These are phyloP conservation scores for Pseudolaguvia tuberculata DNA, from an alignment of 2,113 vertebrate genomes.

Conservation along the genomic window DNA sequence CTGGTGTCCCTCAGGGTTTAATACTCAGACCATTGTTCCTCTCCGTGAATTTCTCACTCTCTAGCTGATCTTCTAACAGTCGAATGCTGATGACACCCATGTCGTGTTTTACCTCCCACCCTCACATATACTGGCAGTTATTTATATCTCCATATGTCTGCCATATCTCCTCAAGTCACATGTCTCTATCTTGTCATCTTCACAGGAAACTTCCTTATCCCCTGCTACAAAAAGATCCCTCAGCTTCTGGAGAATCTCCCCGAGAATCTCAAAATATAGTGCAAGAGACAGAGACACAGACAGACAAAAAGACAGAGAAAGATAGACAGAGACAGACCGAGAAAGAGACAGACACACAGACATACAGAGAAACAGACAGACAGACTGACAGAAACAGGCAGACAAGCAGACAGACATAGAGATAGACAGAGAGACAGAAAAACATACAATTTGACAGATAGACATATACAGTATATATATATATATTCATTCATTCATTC, in stretches of 20 bases:
- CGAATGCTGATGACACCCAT: conserved; percentile 7
- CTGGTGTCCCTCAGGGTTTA: neutral
- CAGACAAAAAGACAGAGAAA: neutral
- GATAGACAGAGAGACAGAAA: no score
- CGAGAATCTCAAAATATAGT: conserved; percentile 4
- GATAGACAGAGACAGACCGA: neutral
- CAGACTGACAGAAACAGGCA: neutral
- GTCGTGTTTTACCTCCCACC: conserved; percentile 16
- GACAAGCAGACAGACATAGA: neutral
- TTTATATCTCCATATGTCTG: conserved; percentile 22
- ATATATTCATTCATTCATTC: no score
- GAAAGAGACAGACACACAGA: neutral
- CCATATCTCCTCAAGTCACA: conserved; percentile 2
- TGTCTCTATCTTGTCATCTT: conserved; percentile 10
- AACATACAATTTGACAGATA: no score
- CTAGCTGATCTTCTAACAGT: neutral
- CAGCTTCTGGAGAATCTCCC: neutral
- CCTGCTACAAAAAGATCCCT: neutral
- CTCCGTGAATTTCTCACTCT: neutral
- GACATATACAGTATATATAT: no score
- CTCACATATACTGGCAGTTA: conserved; percentile 6
- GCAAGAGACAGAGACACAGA: neutral
- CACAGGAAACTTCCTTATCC: conserved; percentile 10
- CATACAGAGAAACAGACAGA: neutral
- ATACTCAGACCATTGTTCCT: neutral